Evolutionary conservation across 2,888 invertebrate species (phyloP), one percentile per base, ranked within the genome.

Genomic region (Acheta domesticus): DNA sequence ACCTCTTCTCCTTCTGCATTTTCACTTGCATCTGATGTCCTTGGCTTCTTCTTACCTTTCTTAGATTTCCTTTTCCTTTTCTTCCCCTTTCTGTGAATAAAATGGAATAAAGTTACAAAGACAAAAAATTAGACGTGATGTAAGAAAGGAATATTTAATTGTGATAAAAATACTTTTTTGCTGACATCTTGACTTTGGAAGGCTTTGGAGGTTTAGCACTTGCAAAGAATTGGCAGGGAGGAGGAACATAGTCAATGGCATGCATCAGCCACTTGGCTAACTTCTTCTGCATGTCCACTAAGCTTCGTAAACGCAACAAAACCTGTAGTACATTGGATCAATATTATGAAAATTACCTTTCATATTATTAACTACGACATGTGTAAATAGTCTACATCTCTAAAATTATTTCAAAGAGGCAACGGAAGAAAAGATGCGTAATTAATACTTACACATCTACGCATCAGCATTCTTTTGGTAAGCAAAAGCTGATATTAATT

Each of bases 401-500:
- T 36, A 36, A 8, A 36, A 36, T 8, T 1, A 8, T 36, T 36
- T 36, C 36, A 36, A 8, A 36, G 36, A 36, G 36, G 8, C 5
- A 36, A 23, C 2, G n/a, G 23, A 23, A 36, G 36, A 36, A 36
- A 36, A 36, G 3, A 5, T 36, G 36, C 36, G n/a, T 36, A 36
- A 5, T 36, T 5, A 36, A 36, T 36, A 36, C 77, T 84, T 76
- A 92, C 90, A 87, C 92, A 92, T 36, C 86, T 85, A 80, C 90
- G 89, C 75, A 92, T 86, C 87, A 23, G 85, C 85, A 85, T 89
- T 89, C 82, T 89, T 88, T 86, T 94, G 92, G 0, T 89, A 88
- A 2, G 93, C 90, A 87, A 94, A 95, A 11, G 79, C 93, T 84
- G 92, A 93, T 0, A 95, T 89, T 21, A 93, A 85, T 86, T 94